Percentiles rank a stretch among this genome's conserved stretches.
phyloP scores from a whole-genome alignment of 2,888 invertebrate genomes.

The Ceramica pisi region DNA sequence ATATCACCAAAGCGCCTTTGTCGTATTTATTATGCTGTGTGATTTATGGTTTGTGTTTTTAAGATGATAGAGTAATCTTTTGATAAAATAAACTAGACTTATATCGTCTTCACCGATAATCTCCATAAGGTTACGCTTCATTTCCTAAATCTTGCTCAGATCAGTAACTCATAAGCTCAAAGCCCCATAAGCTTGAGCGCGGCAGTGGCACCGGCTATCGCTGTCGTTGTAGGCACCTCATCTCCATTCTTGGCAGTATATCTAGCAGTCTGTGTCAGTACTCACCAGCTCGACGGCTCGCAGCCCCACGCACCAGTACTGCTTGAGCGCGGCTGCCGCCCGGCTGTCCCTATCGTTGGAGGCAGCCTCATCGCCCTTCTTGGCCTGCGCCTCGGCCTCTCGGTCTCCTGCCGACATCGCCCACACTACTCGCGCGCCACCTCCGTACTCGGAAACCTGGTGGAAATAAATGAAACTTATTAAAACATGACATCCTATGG shows the following conservation, averaged over 20 bases:
- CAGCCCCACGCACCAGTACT: slow-evolving; percentile 91
- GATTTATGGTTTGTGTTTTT: slow-evolving; percentile 60
- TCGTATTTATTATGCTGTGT: too few relatives aligned
- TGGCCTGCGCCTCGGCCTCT: slow-evolving; percentile 90
- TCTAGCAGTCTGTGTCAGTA: slow-evolving; percentile 8
- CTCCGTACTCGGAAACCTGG: slow-evolving; percentile 88
- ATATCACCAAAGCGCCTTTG: not conserved
- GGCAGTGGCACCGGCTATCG: too few relatives aligned
- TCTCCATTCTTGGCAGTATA: not conserved
- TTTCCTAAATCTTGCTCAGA: too few relatives aligned
- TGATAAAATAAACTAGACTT: too few relatives aligned
- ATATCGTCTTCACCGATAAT: too few relatives aligned
- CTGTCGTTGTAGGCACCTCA: not conserved
- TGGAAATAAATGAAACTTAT: slow-evolving; percentile 66
- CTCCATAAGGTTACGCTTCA: too few relatives aligned
- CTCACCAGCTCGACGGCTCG: slow-evolving; percentile 92
- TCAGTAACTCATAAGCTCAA: too few relatives aligned
- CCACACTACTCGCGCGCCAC: slow-evolving; percentile 89
- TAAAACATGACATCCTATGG: not conserved
- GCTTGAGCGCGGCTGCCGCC: slow-evolving; percentile 83
- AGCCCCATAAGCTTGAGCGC: slow-evolving; percentile 63
- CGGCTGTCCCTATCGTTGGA: slow-evolving; percentile 82
- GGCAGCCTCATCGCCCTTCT: slow-evolving; percentile 87
- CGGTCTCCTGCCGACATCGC: slow-evolving; percentile 92
- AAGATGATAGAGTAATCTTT: too few relatives aligned